Evolutionary conservation across 2,113 vertebrate species (phyloP).

Genomic region (Chamaea fasciata): DNA sequence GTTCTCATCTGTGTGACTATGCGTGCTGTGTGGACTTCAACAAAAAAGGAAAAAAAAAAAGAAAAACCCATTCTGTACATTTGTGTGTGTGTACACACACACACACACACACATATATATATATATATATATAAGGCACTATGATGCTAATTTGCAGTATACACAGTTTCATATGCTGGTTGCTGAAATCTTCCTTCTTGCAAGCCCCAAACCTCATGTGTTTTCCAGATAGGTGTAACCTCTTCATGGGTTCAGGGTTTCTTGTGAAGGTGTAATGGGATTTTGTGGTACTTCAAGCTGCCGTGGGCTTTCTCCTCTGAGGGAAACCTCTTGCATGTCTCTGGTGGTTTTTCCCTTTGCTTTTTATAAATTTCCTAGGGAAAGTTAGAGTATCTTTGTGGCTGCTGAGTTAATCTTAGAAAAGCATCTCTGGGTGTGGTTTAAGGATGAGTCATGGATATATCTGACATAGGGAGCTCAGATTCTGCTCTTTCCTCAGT

Average conservation of each 20-base stretch:
- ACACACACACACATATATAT: no score
- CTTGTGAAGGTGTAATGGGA: background rate
- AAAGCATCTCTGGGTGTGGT: background rate
- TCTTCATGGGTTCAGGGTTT: background rate
- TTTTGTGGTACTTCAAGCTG: background rate
- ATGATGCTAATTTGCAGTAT: background rate
- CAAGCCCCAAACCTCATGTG: background rate
- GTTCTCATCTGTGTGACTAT: background rate
- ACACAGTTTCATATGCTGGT: background rate
- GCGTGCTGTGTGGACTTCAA: background rate
- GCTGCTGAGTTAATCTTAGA: background rate
- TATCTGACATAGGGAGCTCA: background rate
- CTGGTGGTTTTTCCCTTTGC: no score
- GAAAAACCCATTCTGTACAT: background rate
- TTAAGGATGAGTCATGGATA: background rate
- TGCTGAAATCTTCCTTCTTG: background rate
- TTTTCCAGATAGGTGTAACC: background rate
- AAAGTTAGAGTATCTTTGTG: fast-evolving
- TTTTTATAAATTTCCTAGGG: background rate
- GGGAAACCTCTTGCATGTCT: background rate
- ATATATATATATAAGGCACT: background rate
- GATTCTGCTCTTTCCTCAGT: background rate
- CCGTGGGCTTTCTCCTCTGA: background rate
- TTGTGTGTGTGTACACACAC: background rate
- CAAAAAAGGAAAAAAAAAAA: background rate